Evolutionary conservation across 1,140 invertebrate species (phyloP).

Genomic region (Drosophila nigrodunni): DNA sequence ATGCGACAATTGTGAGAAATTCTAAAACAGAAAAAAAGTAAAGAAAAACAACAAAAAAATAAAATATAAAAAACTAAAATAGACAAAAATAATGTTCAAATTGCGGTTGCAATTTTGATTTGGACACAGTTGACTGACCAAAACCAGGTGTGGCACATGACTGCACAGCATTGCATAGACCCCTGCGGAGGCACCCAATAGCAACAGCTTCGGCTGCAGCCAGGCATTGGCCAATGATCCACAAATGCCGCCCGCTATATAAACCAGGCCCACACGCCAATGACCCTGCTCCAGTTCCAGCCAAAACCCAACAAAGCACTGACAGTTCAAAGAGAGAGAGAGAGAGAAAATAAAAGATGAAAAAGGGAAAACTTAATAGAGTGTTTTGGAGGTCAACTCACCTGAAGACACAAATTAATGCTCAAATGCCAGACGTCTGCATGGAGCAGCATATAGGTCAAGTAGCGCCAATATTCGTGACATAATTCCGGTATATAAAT

Average conservation of each 20-base stretch:
- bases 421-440: constrained; percentile 88
- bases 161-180: constrained; percentile 96
- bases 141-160: constrained; percentile 94
- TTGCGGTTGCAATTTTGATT: constrained; percentile 56
- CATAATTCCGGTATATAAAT: constrained; percentile 90
- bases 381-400: constrained; percentile 33
- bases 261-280: constrained; percentile 89
- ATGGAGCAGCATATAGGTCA: constrained; percentile 94
- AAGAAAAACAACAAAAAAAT: constrained; percentile 14
- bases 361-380: neutral
- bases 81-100: constrained; percentile 31
- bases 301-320: constrained; percentile 89
- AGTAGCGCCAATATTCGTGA: constrained; percentile 89
- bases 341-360: constrained; percentile 8
- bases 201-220: constrained; percentile 90
- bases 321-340: constrained; percentile 5
- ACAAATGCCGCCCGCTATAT: constrained; percentile 88
- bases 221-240: constrained; percentile 92
- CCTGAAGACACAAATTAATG: constrained; percentile 87
- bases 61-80: neutral
- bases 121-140: constrained; percentile 87
- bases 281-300: constrained; percentile 94
- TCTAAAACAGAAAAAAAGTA: constrained; percentile 85
- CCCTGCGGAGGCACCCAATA: constrained; percentile 97
- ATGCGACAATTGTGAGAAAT: constrained; percentile 87